Conservation (phyloP, 53 echinoderm and acorn worm species). For the Paracentrotus lividus region DNA sequence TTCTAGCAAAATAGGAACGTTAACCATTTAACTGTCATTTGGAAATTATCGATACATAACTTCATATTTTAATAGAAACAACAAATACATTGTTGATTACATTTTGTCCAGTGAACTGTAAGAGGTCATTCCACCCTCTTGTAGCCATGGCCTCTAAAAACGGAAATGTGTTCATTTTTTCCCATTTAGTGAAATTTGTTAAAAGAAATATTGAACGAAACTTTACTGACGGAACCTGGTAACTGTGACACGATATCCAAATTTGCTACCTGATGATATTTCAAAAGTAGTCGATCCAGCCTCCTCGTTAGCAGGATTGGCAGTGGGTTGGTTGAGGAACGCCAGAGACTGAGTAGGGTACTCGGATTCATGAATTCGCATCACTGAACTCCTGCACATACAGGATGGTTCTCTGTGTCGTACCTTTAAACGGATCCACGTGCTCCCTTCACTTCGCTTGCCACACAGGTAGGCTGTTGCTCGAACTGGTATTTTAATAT, state of each 20-base stretch:
- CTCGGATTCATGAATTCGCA: background rate
- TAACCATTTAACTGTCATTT: too few species aligned
- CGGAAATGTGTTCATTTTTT: too few species aligned
- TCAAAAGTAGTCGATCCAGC: constrained; percentile 8
- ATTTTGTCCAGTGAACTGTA: too few species aligned
- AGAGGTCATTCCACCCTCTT: too few species aligned
- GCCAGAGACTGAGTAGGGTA: constrained; percentile 29
- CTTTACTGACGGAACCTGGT: too few species aligned
- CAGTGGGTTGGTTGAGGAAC: background rate
- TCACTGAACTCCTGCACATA: background rate
- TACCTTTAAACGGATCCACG: constrained; percentile 41
- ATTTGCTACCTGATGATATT: constrained; percentile 14
- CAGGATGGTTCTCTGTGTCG: constrained; percentile 18
- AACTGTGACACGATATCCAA: background rate
- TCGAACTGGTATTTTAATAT: constrained; percentile 20
- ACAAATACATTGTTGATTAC: too few species aligned
- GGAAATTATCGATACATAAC: too few species aligned
- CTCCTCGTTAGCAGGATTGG: background rate
- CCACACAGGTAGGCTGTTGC: constrained; percentile 22
- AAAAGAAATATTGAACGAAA: too few species aligned
- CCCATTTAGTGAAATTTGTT: too few species aligned
- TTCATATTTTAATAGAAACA: too few species aligned
- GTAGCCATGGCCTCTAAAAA: too few species aligned
- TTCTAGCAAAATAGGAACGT: too few species aligned
- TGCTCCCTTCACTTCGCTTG: background rate